These are phyloP conservation scores for Diadumene lineata DNA, from an alignment of 92 coral and sea anemone genomes.

Conservation along the genomic window DNA sequence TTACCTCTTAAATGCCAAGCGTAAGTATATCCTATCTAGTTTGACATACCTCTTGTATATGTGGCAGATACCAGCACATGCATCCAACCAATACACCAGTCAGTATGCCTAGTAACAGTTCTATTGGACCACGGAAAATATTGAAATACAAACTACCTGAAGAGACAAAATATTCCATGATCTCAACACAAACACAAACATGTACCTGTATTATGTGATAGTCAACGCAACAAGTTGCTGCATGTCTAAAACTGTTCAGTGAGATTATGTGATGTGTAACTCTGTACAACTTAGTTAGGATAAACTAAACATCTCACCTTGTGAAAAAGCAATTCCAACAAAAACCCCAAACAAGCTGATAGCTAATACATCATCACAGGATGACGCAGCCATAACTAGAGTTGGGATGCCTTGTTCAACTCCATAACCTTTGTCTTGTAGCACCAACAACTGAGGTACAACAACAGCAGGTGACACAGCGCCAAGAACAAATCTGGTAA, in stretches of 20 bases:
- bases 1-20: no score
- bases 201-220: no score
- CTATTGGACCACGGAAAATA: constrained; percentile 94
- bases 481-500: constrained; percentile 84
- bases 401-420: constrained; percentile 93
- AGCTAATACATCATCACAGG: constrained; percentile 98
- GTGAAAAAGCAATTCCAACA: constrained; percentile 89
- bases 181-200: no score
- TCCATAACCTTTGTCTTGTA: constrained; percentile 91
- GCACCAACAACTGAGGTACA: constrained; percentile 82
- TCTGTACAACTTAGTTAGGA: no score
- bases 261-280: no score
- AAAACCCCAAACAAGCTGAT: constrained; percentile 95
- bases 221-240: no score
- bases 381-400: constrained; percentile 95
- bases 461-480: constrained; percentile 99
- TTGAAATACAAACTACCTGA: constrained; percentile 82
- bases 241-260: no score
- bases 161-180: not conserved
- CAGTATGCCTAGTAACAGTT: constrained; percentile 79
- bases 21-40: no score
- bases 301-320: constrained; percentile 54
- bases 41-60: constrained; percentile 77
- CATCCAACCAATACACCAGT: constrained; percentile 81
- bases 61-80: constrained; percentile 84